Base-by-base conservation (phyloP, 1,140 invertebrate species). In the Aphelenchoides fujianensis region DNA sequence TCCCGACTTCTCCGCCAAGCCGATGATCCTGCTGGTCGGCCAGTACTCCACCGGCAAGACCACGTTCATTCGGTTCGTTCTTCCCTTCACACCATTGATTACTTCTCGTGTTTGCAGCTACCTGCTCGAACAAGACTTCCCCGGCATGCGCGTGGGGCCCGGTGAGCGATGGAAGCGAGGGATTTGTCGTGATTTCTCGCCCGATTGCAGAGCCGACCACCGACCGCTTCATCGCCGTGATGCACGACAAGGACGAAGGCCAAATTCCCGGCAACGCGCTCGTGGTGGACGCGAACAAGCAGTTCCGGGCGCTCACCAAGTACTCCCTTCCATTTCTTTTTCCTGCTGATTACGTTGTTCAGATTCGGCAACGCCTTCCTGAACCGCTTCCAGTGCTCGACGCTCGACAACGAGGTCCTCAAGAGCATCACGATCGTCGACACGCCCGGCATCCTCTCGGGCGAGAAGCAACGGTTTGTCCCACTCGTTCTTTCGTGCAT, bases 11-110 rank as follows among this genome's bases (percentile, higher is more conserved):
- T 94, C 97, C 88, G 94, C 95, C 0, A 98, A 97, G 84, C 96
- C 96, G 0, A 96, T 98, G 94, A 95, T 98, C 68, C 85, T 97
- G 37, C 86, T 98, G 0, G 93, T 98, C 52, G 95, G 95, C 0
- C 95, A 98, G 84, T 98, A 98, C 86, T 98, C 95, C 0, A 97
- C 95, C 1, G 95, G 95, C 74, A 98, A 98, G 88, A 98, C 95
- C 0, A 97, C 94, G 0, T 97, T 98, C 83, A 98, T 98, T 72
- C 91, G 93, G 74, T 7, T 7, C 5, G 5, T 7, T 19, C 23
- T 59, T 59, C 32, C 19, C 7, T 7, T 5, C 9, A 59, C 9
- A n/a, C n/a, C n/a, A n/a, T n/a, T n/a, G n/a, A n/a, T n/a, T n/a
- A n/a, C 5, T 5, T 68, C 34, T 48, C 69, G 27, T 62, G 37